A percentile compares a stretch with the other conserved stretches of the same genome.
Evolutionary conservation across 2,888 invertebrate species (phyloP).

Genomic region (Mystacides longicornis): DNA sequence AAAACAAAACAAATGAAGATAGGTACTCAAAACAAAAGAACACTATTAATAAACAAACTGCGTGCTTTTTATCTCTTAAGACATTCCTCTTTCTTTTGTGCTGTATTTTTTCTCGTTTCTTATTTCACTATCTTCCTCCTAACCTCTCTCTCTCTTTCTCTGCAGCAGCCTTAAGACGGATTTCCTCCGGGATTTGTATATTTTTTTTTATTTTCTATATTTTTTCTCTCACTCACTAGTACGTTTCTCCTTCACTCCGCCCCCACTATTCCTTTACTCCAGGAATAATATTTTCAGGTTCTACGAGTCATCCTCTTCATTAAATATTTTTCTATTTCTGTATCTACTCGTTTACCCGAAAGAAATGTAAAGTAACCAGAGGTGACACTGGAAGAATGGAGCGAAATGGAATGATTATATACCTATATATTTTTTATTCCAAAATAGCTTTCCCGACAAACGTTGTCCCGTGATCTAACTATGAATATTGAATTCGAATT

Average conservation of each 20-base stretch:
- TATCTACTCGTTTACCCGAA: not conserved
- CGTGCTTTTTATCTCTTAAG: not conserved
- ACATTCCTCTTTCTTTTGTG: too few species aligned
- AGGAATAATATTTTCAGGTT: not conserved
- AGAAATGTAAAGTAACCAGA: not conserved
- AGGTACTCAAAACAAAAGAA: too few species aligned
- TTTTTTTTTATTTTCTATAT: not conserved
- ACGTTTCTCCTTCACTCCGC: not conserved
- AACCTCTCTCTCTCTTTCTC: not conserved
- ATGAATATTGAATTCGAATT: too few species aligned
- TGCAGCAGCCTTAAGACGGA: not conserved
- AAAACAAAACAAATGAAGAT: too few species aligned
- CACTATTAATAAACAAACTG: too few species aligned
- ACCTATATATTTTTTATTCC: too few species aligned
- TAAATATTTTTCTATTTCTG: not conserved
- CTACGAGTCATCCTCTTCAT: not conserved
- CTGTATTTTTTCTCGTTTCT: not conserved
- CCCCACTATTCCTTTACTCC: not conserved
- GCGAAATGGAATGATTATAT: too few species aligned
- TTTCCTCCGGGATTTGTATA: not conserved
- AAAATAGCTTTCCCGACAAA: too few species aligned
- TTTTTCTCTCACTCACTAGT: not conserved
- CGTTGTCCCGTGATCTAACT: too few species aligned
- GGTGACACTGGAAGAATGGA: not conserved
- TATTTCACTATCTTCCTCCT: not conserved